A percentile compares a stretch with the other conserved stretches of the same genome.
Evolutionary conservation across 2,888 invertebrate genomes (phyloP).

Genomic region (Mesodorylaimus sp.): DNA sequence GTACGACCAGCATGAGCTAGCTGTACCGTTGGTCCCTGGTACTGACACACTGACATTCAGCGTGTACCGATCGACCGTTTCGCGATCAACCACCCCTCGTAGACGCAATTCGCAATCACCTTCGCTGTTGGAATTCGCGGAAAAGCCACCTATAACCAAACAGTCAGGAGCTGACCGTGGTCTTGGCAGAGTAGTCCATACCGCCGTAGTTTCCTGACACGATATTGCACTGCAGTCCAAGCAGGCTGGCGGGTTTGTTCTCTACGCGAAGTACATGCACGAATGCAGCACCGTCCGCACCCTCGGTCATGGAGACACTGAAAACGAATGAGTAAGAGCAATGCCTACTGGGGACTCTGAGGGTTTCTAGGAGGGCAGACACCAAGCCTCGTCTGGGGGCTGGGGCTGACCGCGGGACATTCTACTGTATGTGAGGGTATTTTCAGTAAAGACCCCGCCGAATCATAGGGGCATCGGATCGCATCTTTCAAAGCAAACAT

Average conservation of each 20-base stretch:
- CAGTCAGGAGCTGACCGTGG: not conserved
- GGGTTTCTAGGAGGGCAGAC: too few species aligned
- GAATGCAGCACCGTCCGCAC: slow-evolving; percentile 19
- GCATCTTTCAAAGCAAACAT: too few species aligned
- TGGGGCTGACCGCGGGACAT: too few species aligned
- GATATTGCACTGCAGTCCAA: slow-evolving; percentile 25
- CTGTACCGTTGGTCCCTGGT: slow-evolving; percentile 12
- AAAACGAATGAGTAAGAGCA: too few species aligned
- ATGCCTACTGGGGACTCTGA: too few species aligned
- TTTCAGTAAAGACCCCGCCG: not conserved
- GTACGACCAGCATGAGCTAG: slow-evolving; percentile 12
- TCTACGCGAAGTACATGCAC: slow-evolving; percentile 21
- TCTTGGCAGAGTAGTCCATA: not conserved
- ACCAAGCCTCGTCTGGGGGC: too few species aligned
- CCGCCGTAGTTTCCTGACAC: slow-evolving; percentile 24
- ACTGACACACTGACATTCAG: slow-evolving; percentile 27
- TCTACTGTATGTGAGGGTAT: not conserved
- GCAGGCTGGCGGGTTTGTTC: slow-evolving; percentile 23
- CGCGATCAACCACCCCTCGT: slow-evolving; percentile 24
- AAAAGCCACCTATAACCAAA: slow-evolving; percentile 19
- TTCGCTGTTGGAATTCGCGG: slow-evolving; percentile 19
- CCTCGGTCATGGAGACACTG: slow-evolving; percentile 24
- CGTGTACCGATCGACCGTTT: slow-evolving; percentile 24
- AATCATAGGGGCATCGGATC: too few species aligned
- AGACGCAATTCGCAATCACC: slow-evolving; percentile 23